phyloP scores from a whole-genome alignment of 2,888 invertebrate genomes.

The Scrobipalpa costella region DNA sequence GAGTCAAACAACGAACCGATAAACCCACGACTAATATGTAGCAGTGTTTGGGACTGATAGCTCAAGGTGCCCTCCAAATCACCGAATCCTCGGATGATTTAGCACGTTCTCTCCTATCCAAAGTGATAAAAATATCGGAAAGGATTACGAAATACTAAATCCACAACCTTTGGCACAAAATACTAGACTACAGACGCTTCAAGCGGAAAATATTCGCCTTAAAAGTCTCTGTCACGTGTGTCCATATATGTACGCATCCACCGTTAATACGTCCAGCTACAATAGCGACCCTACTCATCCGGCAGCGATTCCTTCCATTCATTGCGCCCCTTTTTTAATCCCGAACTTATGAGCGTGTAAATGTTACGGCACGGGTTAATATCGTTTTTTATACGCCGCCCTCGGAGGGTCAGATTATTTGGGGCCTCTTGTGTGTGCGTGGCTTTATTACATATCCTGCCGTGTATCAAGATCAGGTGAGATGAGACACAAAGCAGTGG shows the following conservation, averaged over 20 bases:
- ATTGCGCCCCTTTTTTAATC: conserved; percentile 67
- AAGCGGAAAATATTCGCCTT: too few species aligned
- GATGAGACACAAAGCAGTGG: neutral
- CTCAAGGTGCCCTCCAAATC: too few species aligned
- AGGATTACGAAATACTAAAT: too few species aligned
- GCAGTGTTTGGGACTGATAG: too few species aligned
- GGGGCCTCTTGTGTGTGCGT: neutral
- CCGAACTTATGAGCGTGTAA: conserved; percentile 74
- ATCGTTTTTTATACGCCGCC: conserved; percentile 65
- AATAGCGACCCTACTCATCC: conserved; percentile 56
- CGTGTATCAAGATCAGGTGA: neutral
- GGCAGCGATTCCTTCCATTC: conserved; percentile 51
- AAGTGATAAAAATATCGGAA: too few species aligned
- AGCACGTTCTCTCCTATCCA: too few species aligned
- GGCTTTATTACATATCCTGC: conserved; percentile 21
- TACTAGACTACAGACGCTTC: too few species aligned
- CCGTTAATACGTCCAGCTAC: conserved; percentile 32
- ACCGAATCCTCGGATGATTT: too few species aligned
- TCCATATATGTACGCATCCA: conserved; percentile 25
- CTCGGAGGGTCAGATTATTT: conserved; percentile 33
- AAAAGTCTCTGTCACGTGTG: neutral
- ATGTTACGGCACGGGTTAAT: conserved; percentile 67
- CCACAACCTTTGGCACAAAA: too few species aligned
- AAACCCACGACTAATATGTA: too few species aligned
- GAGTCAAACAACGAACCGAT: too few species aligned